Evolutionary conservation across 23 tunicate genomes (phyloP), one percentile per base, ranked within the genome.

Genomic region (Styela clava): DNA sequence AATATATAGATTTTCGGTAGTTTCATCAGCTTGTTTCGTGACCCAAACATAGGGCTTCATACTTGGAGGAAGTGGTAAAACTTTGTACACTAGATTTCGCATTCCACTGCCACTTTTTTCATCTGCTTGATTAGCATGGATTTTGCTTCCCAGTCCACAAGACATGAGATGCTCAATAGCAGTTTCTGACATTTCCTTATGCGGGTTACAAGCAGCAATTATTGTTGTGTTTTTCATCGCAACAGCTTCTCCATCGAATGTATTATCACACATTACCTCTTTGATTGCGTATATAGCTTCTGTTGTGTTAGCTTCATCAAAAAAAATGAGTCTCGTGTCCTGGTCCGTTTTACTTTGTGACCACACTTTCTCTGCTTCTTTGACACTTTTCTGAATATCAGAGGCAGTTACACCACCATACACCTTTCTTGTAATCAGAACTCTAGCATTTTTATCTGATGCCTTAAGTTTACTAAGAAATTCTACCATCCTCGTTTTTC

Each of bases 281-380:
- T 88, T 88, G 52, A 88, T 88, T 2, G 92, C 92, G 61, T 88
- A 88, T 52, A 88, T 88, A 62, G 87, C 92, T 71, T 88, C 92
- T 32, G 92, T 88, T 31, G 92, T 88, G 74, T 88, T 88, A 31
- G 92, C 92, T 69, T 88, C 92, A 78, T 88, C 92, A 68, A 83
- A 36, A 44, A 88, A 88, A 64, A 88, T 35, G 1, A 86, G 83
- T 28, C 78, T 85, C 0, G 81, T 28, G 12, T 67, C 31, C 30
- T 22, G 21, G 0, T 67, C 71, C 12, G 23, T 22, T 23, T 23
- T 21, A 61, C n/a, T 61, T 27, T 16, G 0, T 0, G 2, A 27
- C 0, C 32, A 16, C 12, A 18, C 22, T 18, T 67, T 0, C 12
- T 19, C 16, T 16, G 89, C 89, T 61, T 79, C 79, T 86, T 29